Base-by-base conservation (phyloP, 2,888 invertebrate genomes). In the Mythimna lalbum region DNA sequence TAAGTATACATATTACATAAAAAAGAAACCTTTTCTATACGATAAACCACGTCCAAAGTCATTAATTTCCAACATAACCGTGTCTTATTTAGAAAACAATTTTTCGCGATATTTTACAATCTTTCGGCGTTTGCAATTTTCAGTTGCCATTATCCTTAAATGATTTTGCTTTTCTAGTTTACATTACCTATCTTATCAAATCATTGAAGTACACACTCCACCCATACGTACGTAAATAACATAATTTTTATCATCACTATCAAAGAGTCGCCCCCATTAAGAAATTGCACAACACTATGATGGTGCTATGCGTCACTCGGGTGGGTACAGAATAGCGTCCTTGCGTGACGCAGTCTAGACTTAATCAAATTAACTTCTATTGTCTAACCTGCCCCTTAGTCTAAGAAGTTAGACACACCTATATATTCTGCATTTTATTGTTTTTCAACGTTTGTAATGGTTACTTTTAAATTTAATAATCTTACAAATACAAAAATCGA, bases 301-400 rank as follows among this genome's bases (percentile, higher is more conserved):
- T 69, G 36, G 69, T 23, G 57, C 49, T 50, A 61, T 73, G 65
- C 74, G 74, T 63, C 69, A 78, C 60, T 64, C 19, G 27, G 63
- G 53, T n/a, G 17, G 56, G 55, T 33, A 47, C 36, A 36, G 36
- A 66, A 68, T 55, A 10, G 69, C 60, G 50, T 23, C 50, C 39
- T 74, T 21, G 69, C 69, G 78, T 74, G 78, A 47, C 49, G 10
- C 27, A 33, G 52, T 68, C 61, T 64, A 73, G 55, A 33, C 60
- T 47, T 49, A 63, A 77, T 73, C 57, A 0, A 57, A 53, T 78
- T 69, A 55, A 53, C 56, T 56, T 23, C n/a, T 36, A 12, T 47
- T 63, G 19, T 39, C 23, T 63, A 1, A 75, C 50, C 39, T 60
- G 4, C 7, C 9, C 27, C 4, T 52, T n/a, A 43, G 21, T 55